A percentile compares a stretch with the other conserved stretches of the same genome.
Conservation (phyloP, 2,888 invertebrate genomes). For the Lycaena phlaeas region DNA sequence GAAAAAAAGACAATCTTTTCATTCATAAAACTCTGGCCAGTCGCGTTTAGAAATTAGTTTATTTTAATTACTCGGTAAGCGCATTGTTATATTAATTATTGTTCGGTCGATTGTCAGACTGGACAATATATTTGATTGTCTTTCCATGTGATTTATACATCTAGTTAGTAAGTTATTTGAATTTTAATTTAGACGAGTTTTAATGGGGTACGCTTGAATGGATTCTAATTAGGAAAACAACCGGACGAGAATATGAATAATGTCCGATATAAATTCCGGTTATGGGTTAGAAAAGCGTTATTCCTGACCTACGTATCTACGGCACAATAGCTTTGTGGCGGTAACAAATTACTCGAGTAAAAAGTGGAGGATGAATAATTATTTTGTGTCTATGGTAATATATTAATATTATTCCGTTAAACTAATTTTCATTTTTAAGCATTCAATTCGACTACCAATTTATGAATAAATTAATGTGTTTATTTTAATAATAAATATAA, state of each 20-base stretch:
- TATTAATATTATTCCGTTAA: slow-evolving; percentile 9
- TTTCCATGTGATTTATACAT: slow-evolving; percentile 63
- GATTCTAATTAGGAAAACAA: slow-evolving; percentile 71
- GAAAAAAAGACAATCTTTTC: slow-evolving; percentile 48
- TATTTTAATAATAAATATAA: too few relatives aligned
- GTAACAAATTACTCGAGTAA: slow-evolving; percentile 55
- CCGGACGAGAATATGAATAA: slow-evolving; percentile 56
- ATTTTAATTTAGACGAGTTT: slow-evolving; percentile 71
- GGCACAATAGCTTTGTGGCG: slow-evolving; percentile 26
- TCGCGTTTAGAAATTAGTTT: slow-evolving; percentile 66
- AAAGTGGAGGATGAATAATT: slow-evolving; percentile 52
- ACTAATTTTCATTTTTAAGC: too few relatives aligned
- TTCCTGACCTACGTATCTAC: slow-evolving; percentile 34
- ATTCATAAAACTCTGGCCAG: slow-evolving; percentile 58
- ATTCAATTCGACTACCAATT: too few relatives aligned
- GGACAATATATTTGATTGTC: slow-evolving; percentile 72
- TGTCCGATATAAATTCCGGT: slow-evolving; percentile 65
- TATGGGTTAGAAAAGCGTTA: slow-evolving; percentile 52
- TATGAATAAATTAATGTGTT: too few relatives aligned
- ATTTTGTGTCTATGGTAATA: slow-evolving; percentile 13
- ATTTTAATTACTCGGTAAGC: slow-evolving; percentile 66
- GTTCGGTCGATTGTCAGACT: slow-evolving; percentile 37
- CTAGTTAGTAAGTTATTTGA: slow-evolving; percentile 73
- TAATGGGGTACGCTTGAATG: slow-evolving; percentile 69
- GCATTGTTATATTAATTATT: slow-evolving; percentile 70